phyloP scores from a whole-genome alignment of 2,888 invertebrate genomes.

The Adela reaumurella region DNA sequence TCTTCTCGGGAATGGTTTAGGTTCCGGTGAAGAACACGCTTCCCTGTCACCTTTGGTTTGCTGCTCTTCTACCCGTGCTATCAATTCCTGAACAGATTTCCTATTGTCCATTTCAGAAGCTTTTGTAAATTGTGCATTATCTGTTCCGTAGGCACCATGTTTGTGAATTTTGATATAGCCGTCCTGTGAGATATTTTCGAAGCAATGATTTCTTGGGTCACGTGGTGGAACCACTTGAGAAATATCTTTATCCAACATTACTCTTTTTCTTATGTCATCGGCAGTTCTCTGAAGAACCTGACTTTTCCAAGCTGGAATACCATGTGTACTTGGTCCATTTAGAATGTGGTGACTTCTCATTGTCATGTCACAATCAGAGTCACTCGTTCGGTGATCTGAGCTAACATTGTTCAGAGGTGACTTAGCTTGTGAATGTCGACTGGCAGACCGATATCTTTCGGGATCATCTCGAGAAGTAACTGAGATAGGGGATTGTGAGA shows the following conservation, averaged over 20 bases:
- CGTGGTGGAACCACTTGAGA: conserved; percentile 28
- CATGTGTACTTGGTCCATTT: conserved; percentile 16
- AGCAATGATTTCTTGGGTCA: conserved; percentile 22
- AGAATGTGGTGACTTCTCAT: conserved; percentile 9
- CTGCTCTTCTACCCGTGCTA: conserved; percentile 58
- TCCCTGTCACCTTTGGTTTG: conserved; percentile 17
- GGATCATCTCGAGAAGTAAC: conserved; percentile 27
- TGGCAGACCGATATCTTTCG: conserved; percentile 30
- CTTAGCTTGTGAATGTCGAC: conserved; percentile 31
- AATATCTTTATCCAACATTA: conserved; percentile 38
- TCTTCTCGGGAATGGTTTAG: conserved; percentile 30
- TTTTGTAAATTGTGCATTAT: conserved; percentile 11
- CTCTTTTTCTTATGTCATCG: conserved; percentile 40
- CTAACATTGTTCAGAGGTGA: conserved; percentile 28
- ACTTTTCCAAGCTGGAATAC: conserved; percentile 37
- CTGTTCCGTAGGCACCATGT: conserved; percentile 24
- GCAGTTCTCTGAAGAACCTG: conserved; percentile 46
- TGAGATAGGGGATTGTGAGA: conserved; percentile 40
- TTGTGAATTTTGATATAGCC: conserved; percentile 48
- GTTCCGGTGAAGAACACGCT: conserved; percentile 34
- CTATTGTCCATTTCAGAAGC: conserved; percentile 33
- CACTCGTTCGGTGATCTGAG: conserved; percentile 22
- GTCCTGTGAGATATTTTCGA: conserved; percentile 43
- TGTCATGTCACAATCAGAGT: conserved; percentile 21
- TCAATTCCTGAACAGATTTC: conserved; percentile 61